Conservation (phyloP, 1,140 invertebrate species). For the Babylonia areolata region DNA sequence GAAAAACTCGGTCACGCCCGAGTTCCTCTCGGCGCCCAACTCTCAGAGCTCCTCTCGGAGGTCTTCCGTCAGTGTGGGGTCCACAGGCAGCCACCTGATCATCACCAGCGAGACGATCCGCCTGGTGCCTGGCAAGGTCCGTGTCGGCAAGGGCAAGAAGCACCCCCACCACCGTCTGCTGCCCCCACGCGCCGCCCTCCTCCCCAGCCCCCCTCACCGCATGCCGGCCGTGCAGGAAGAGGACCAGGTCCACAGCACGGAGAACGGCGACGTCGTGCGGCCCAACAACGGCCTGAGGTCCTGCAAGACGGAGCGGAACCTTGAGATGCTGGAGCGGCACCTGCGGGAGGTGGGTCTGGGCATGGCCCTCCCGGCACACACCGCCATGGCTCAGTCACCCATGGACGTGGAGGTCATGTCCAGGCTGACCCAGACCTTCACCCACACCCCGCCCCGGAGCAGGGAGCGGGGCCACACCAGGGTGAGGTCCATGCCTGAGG, state of each 20-base stretch:
- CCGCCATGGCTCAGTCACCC: background rate
- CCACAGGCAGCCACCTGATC: background rate
- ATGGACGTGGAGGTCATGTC: background rate
- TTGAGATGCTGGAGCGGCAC: background rate
- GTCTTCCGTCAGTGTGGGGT: background rate
- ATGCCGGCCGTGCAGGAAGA: background rate
- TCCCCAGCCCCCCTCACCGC: background rate
- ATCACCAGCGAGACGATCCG: constrained; percentile 16
- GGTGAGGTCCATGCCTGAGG: background rate
- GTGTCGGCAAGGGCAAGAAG: background rate
- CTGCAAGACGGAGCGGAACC: background rate
- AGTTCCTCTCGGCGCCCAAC: background rate
- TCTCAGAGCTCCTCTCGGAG: background rate
- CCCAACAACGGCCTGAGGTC: background rate
- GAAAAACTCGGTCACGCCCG: background rate
- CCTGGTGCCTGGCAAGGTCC: background rate
- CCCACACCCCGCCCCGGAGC: too few relatives aligned
- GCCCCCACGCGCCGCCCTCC: background rate
- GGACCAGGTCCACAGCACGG: background rate
- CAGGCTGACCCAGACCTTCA: background rate
- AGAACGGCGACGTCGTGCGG: background rate
- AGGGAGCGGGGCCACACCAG: background rate
- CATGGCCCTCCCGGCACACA: background rate
- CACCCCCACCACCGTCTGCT: background rate
- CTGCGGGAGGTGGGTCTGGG: constrained; percentile 11